These are phyloP conservation scores for Trinorchestia longiramus DNA, from an alignment of 1,140 invertebrate species.

Conservation along the genomic window DNA sequence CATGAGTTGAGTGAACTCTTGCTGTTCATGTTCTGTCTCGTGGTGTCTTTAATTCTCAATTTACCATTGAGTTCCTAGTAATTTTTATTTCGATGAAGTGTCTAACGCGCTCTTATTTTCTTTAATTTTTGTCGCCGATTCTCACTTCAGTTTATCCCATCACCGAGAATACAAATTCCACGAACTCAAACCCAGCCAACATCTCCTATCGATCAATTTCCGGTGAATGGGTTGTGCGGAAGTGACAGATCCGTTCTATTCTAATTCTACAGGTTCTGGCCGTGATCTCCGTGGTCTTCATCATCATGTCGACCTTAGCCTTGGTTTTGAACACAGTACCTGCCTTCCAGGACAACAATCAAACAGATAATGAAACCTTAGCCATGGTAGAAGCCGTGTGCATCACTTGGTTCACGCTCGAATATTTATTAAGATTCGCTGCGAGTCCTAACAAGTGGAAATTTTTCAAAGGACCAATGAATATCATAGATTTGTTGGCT, in stretches of 20 bases:
- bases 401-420: conserved; percentile 99
- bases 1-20: conserved; percentile 29
- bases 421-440: conserved; percentile 97
- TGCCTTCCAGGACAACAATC: conserved; percentile 86
- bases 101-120: not conserved
- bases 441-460: conserved; percentile 99
- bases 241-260: not conserved
- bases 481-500: conserved; percentile 98
- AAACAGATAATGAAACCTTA: conserved; percentile 90
- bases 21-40: conserved; percentile 9
- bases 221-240: not conserved
- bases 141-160: not conserved
- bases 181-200: not conserved
- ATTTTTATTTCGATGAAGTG: not conserved
- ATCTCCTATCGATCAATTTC: not conserved
- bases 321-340: conserved; percentile 98
- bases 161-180: not conserved
- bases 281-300: conserved; percentile 99
- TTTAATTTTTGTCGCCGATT: not conserved
- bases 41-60: not conserved
- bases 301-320: conserved; percentile 97
- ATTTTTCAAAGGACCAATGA: conserved; percentile 99
- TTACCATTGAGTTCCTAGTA: not conserved
- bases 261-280: conserved; percentile 81
- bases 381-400: conserved; percentile 98